Base-by-base conservation (phyloP, 2,797 vertebrate species). In the Apodemus agrarius region DNA sequence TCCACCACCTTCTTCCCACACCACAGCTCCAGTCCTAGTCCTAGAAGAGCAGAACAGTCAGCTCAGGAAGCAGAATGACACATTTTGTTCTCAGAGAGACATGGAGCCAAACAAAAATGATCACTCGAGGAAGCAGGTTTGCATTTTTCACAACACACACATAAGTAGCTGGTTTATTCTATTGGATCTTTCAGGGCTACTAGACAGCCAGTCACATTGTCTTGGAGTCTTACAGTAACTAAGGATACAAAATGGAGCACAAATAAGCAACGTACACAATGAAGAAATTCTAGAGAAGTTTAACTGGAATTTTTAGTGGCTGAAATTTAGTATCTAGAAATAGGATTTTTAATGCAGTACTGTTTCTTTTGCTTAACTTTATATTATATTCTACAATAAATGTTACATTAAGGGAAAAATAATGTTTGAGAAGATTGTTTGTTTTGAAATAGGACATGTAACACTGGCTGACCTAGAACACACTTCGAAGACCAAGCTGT, bases 301-400 rank as follows among this genome's bases (percentile, higher is more conserved):
- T 49, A n/a, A 37, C 52, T 6, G 19, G 46, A 75, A 75, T 61
- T 83, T 90, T 76, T 75, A 61, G 69, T 76, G 65, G 59, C 59
- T 52, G 26, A 67, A 67, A 67, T 67, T 67, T 67, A 67, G 92
- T 84, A 40, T 11, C 72, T 37, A 85, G 46, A 72, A 10, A 49
- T 76, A 43, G 7, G 40, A 22, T 67, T 54, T 74, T 91, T 69
- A 87, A 81, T 31, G 49, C 49, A 31, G 0, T 21, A 90, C 90
- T 49, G 21, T 89, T 89, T 93, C 3, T 89, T 92, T 94, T 81
- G 29, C 17, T 94, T 40, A 74, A 63, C 37, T 59, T 3, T n/a
- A 78, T n/a, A 61, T 49, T 54, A 2, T 91, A 93, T 82, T 81
- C 59, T 92, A 90, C 6, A 76, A 57, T 14, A 76, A 95, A 80